These are phyloP conservation scores for Xiphophorus birchmanni DNA, from an alignment of 2,797 vertebrate species.

Conservation along the genomic window DNA sequence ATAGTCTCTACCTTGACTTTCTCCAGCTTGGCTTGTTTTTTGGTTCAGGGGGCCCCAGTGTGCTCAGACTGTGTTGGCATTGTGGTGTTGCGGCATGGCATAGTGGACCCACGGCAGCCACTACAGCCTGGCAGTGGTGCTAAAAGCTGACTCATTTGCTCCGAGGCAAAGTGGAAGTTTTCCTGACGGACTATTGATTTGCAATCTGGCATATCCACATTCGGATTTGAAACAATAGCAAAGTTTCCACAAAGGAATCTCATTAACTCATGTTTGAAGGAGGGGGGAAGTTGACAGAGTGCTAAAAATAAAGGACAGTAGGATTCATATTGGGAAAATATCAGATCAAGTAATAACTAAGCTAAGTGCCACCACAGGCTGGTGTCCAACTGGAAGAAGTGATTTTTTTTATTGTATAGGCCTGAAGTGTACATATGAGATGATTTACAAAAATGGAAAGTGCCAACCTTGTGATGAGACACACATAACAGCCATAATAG, in stretches of 20 bases:
- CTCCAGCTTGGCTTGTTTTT: conserved; percentile 60
- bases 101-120: conserved; percentile 66
- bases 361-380: neutral
- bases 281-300: neutral
- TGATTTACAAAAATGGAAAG: neutral
- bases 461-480: neutral
- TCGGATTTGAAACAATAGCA: conserved; percentile 63
- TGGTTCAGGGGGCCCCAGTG: conserved; percentile 59
- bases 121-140: conserved; percentile 70
- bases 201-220: conserved; percentile 57
- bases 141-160: conserved; percentile 74
- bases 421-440: neutral
- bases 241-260: conserved; percentile 38
- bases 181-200: conserved; percentile 67
- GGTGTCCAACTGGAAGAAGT: conserved; percentile 2
- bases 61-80: conserved; percentile 71
- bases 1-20: conserved; percentile 59
- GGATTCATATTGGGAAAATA: conserved; percentile 6
- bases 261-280: conserved; percentile 12
- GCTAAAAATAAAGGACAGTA: neutral
- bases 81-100: conserved; percentile 77
- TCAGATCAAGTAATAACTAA: conserved; percentile 15
- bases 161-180: conserved; percentile 68
- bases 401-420: neutral
- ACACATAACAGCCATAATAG: neutral